Evolutionary conservation across 2,888 invertebrate species (phyloP).

Genomic region (Volucella inflata): DNA sequence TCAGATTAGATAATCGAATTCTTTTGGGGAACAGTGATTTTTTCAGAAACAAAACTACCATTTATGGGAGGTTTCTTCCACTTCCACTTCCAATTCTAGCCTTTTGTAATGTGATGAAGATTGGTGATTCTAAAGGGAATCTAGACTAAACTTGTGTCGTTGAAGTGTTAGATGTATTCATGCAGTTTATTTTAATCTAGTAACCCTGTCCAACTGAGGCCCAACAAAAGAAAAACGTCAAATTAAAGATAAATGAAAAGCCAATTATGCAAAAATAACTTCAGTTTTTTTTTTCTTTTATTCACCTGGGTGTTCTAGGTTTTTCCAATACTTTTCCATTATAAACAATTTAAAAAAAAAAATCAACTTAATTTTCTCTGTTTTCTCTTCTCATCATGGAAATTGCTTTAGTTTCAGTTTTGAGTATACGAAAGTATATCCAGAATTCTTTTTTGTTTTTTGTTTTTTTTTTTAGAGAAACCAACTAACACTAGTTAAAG

Average conservation of each 20-base stretch:
- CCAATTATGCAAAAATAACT: conserved; percentile 50
- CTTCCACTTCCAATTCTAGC: no score
- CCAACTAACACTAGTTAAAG: conserved; percentile 66
- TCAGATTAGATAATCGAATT: no score
- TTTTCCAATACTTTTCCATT: conserved; percentile 47
- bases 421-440: no score
- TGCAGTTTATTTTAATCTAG: neutral
- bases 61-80: no score
- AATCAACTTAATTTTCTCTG: conserved; percentile 2
- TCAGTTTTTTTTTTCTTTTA: conserved; percentile 37
- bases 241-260: neutral
- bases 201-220: neutral
- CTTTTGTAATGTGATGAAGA: no score
- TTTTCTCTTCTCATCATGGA: conserved; percentile 20
- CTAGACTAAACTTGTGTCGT: no score
- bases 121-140: no score
- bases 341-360: conserved; percentile 52
- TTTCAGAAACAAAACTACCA: no score
- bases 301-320: conserved; percentile 27
- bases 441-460: conserved; percentile 30
- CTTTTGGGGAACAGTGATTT: no score
- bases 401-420: neutral
- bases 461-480: conserved; percentile 49
- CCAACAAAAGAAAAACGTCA: neutral
- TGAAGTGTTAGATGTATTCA: no score